A percentile compares a stretch with the other conserved stretches of the same genome.
Evolutionary conservation across 2,888 invertebrate species (phyloP).

Genomic region (Mylabris sibirica): DNA sequence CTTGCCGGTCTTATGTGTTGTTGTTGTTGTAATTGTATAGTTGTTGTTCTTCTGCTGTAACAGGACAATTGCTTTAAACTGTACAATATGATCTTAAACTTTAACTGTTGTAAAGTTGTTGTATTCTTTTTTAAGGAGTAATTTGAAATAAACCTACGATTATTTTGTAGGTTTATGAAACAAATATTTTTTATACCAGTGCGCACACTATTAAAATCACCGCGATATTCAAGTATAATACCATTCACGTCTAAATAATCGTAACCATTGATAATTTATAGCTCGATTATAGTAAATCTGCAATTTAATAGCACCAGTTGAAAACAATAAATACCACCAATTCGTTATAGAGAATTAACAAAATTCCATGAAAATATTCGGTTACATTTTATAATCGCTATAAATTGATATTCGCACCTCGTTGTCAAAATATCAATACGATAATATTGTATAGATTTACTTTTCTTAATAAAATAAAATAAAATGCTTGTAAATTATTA

Average conservation of each 20-base stretch:
- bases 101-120: conserved; percentile 1
- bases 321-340: conserved; percentile 20
- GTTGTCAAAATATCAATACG: conserved; percentile 14
- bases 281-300: conserved; percentile 14
- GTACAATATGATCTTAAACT: conserved; percentile 14
- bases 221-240: conserved; percentile 16
- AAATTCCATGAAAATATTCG: conserved; percentile 11
- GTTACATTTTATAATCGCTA: conserved; percentile 14
- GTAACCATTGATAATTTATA: conserved; percentile 14
- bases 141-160: neutral
- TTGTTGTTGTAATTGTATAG: neutral
- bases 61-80: conserved; percentile 19
- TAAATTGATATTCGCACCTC: conserved; percentile 11
- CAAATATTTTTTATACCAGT: neutral
- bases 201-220: conserved; percentile 12
- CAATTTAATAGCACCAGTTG: conserved; percentile 14
- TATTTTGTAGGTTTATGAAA: neutral
- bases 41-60: conserved; percentile 6
- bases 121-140: neutral
- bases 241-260: conserved; percentile 12
- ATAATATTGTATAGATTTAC: neutral
- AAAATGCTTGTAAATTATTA: conserved; percentile 27
- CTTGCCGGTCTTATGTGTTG: conserved; percentile 15
- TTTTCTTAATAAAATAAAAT: neutral
- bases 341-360: conserved; percentile 15